Base-by-base conservation (phyloP, 2,797 vertebrate genomes). In the Hoplostethus atlanticus region DNA sequence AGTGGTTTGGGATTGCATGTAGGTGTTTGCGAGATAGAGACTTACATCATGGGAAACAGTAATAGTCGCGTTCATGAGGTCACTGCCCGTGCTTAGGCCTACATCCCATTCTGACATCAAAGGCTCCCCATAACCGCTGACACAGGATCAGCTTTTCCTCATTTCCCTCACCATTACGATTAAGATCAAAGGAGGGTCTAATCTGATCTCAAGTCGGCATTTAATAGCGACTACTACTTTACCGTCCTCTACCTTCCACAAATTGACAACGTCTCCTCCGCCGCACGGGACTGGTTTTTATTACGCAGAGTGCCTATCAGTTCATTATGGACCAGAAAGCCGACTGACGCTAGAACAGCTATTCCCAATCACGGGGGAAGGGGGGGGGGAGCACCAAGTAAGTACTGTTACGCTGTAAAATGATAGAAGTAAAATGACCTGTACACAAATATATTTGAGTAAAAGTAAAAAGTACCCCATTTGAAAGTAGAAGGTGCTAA, bases 121-220 rank as follows among this genome's bases (percentile, higher is more conserved):
- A 89, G 86, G 61, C 42, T 46, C n/a, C 70, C 84, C 47, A 65
- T 86, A 85, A 76, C 67, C 83, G 62, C 82, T 64, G 82, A 89
- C 88, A 83, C 84, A 51, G 70, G 83, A 82, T 89, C 81, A 86
- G 84, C 76, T 84, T 85, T 73, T 79, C 71, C 84, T 86, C 76
- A 80, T 91, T 90, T 88, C 86, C 87, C 85, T 80, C 52, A 74
- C 56, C 59, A 59, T 86, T 77, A 69, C 83, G 84, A 89, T 88
- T 86, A 83, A 68, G 86, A 92, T 91, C 88, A 91, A 89, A 90
- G 72, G 46, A 6, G 21, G 31, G 15, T 56, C 75, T 88, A 87
- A 88, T 91, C 86, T 77, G 78, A 87, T 84, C 85, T 70, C 77
- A 83, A 75, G 79, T 89, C 76, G 4, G 81, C 78, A 76, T 61